Conservation (phyloP, 2,888 invertebrate species). For the Nematopogon swammerdamellus region DNA sequence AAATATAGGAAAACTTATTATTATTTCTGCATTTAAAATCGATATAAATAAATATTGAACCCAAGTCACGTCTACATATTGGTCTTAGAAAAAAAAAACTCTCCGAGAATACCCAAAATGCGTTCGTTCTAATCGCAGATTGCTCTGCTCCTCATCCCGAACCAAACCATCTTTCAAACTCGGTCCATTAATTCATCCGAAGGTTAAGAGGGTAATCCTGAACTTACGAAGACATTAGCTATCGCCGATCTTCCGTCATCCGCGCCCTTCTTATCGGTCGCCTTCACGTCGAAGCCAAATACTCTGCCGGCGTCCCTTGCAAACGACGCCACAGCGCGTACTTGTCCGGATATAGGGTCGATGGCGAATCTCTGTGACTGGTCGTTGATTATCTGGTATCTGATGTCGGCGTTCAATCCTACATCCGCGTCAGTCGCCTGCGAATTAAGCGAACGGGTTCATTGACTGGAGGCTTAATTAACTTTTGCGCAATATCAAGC, state of each 20-base stretch:
- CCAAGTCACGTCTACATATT: too few species aligned
- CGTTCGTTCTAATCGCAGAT: too few species aligned
- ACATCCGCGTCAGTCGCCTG: constrained; percentile 73
- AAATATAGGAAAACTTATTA: too few species aligned
- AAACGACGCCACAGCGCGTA: constrained; percentile 69
- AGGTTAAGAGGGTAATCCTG: neutral
- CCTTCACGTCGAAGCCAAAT: constrained; percentile 85
- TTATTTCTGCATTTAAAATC: too few species aligned
- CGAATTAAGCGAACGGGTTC: constrained; percentile 1
- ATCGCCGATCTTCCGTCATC: constrained; percentile 81
- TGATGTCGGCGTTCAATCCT: constrained; percentile 74
- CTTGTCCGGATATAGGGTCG: constrained; percentile 72
- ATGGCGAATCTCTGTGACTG: constrained; percentile 74
- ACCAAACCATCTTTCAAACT: too few species aligned
- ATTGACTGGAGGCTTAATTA: neutral
- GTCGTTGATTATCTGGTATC: constrained; percentile 77
- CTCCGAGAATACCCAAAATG: too few species aligned
- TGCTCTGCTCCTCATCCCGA: too few species aligned
- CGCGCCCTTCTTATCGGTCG: constrained; percentile 76
- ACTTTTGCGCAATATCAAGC: neutral
- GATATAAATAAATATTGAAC: too few species aligned
- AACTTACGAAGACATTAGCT: constrained; percentile 79
- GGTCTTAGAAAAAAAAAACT: too few species aligned
- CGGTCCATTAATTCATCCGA: too few species aligned
- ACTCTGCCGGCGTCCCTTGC: constrained; percentile 69